Conservation (phyloP, 2,113 vertebrate species). For the Daboia siamensis region DNA sequence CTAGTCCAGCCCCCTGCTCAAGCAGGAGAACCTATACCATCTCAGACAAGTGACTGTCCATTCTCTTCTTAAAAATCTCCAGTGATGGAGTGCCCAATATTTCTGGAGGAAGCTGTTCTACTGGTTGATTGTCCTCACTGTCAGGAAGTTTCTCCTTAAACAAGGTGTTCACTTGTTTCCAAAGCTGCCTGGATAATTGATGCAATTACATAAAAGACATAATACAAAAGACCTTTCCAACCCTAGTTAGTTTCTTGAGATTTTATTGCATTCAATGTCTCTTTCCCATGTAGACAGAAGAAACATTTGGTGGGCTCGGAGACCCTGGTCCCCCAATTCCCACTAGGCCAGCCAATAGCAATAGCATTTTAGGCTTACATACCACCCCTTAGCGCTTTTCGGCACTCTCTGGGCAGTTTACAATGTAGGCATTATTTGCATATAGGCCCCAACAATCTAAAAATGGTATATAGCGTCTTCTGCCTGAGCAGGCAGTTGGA, state of each 20-base stretch:
- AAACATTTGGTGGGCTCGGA: neutral
- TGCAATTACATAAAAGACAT: neutral
- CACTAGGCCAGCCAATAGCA: neutral
- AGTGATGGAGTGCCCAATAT: too few relatives aligned
- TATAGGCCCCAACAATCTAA: neutral
- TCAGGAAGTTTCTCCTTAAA: too few relatives aligned
- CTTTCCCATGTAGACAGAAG: neutral
- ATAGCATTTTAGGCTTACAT: too few relatives aligned
- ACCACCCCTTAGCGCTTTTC: too few relatives aligned
- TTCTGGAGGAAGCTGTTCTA: too few relatives aligned
- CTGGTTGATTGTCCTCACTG: too few relatives aligned
- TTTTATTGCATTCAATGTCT: neutral
- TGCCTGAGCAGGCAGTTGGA: neutral
- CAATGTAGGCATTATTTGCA: neutral
- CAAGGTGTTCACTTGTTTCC: neutral
- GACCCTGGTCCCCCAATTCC: neutral
- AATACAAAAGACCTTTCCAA: too few relatives aligned
- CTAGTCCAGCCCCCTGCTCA: too few relatives aligned
- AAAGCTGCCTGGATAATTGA: neutral
- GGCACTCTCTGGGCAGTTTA: neutral
- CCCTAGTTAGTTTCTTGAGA: neutral
- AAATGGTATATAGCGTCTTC: neutral
- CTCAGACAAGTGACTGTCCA: too few relatives aligned
- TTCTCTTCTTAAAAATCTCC: too few relatives aligned
- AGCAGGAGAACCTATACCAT: too few relatives aligned